Base-by-base conservation (phyloP, 1,140 invertebrate species). In the Drosophila santomea region DNA sequence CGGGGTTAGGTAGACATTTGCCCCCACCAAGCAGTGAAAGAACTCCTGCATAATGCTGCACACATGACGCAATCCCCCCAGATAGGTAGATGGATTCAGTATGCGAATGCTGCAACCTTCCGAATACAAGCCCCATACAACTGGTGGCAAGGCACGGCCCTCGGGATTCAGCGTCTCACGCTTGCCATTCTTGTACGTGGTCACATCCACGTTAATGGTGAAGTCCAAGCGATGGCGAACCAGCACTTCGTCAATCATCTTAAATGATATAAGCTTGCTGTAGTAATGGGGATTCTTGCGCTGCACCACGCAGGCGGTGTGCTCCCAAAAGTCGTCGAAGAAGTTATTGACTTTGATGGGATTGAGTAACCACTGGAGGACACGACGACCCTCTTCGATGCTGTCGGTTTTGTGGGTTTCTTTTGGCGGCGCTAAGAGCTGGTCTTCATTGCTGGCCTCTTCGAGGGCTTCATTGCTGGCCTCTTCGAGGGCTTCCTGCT, bases 1-100 rank as follows among this genome's bases (percentile, higher is more conserved):
- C 14, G 98, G 98, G n/a, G 98, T 99, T 48, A 99, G 92, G 91
- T 99, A 99, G 12, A 96, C 94, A 95, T 99, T 99, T 3, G 97
- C 96, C 10, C 98, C 98, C 47, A 98, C 97, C 93, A 98, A 97
- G 63, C 96, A 98, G 50, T 96, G 96, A 91, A 99, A 99, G 90
- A 95, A 97, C 93, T 99, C 98, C 93, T 99, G 98, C 51, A 99
- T 92, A 10, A 95, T 95, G n/a, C 96, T 93, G 93, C 95, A 95
- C 4, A 96, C 59, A 15, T 93, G 79, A 78, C 95, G 94, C 36
- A 96, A 77, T 52, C 93, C 93, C 4, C 93, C 88, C 54, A 97
- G 94, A 90, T 97, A 99, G 0, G 96, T 97, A 83, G 98, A 98
- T 3, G 99, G 99, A 93, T 99, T 99, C 11, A 99, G 93, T 75